These are phyloP conservation scores for Lithosia quadra DNA, from an alignment of 2,888 invertebrate species.

Conservation along the genomic window DNA sequence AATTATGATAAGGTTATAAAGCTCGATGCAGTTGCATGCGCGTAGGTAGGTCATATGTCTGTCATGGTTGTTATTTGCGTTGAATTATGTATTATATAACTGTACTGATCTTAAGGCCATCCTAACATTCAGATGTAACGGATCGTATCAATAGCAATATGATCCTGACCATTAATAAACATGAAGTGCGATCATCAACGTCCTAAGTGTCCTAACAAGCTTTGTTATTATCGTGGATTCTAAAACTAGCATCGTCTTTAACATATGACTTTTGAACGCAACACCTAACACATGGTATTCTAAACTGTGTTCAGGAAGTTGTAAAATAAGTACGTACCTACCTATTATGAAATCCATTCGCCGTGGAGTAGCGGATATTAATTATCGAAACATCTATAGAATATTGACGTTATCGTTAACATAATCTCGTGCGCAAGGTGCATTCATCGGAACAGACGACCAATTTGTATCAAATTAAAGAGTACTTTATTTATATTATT, in stretches of 20 bases:
- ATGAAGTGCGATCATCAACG: slow-evolving; percentile 17
- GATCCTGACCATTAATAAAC: slow-evolving; percentile 18
- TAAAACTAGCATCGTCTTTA: not conserved
- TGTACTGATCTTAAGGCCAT: slow-evolving; percentile 20
- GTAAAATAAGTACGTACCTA: slow-evolving; percentile 5
- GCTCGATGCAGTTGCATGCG: slow-evolving; percentile 61
- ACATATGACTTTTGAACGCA: not conserved
- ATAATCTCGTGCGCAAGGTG: no score
- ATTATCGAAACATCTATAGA: not conserved
- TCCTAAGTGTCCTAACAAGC: slow-evolving; percentile 20
- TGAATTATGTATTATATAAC: slow-evolving; percentile 35
- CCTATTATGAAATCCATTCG: not conserved
- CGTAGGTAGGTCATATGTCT: slow-evolving; percentile 42
- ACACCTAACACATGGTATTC: not conserved
- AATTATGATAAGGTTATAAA: slow-evolving; percentile 69
- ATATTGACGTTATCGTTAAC: not conserved
- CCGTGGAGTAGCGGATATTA: not conserved
- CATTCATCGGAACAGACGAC: not conserved
- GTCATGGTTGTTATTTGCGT: slow-evolving; percentile 36
- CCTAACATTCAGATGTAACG: slow-evolving; percentile 12
- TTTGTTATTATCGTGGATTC: slow-evolving; percentile 11
- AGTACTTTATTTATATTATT: no score
- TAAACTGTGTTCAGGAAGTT: not conserved
- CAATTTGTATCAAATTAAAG: not conserved
- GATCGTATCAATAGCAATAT: slow-evolving; percentile 14